Evolutionary conservation across 2,888 invertebrate species (phyloP).

Genomic region (Amphiduros pacificus): DNA sequence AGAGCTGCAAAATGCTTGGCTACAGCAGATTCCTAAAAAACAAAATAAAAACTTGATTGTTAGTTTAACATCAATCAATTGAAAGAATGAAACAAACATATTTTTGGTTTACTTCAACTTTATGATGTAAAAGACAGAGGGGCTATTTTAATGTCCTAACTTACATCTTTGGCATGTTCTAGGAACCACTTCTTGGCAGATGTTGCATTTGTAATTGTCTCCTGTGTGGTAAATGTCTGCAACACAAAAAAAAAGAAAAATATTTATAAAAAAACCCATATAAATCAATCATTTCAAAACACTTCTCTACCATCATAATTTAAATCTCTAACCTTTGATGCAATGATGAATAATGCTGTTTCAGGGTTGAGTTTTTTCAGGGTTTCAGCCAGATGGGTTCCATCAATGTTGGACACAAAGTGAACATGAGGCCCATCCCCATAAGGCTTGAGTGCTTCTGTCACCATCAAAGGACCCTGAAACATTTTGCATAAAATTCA

Average conservation of each 20-base stretch:
- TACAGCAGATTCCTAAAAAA: constrained; percentile 66
- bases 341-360: constrained; percentile 95
- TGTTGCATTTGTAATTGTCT: constrained; percentile 97
- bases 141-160: too few species aligned
- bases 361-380: constrained; percentile 87
- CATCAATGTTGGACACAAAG: constrained; percentile 99
- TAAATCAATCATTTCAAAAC: too few species aligned
- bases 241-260: neutral
- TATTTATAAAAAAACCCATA: too few species aligned
- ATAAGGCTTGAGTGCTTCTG: constrained; percentile 88
- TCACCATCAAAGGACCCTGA: constrained; percentile 96
- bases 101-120: too few species aligned
- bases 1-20: constrained; percentile 98
- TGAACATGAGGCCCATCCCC: constrained; percentile 86
- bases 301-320: too few species aligned
- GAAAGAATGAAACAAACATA: too few species aligned
- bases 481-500: neutral
- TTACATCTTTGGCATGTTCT: constrained; percentile 80
- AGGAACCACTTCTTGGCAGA: constrained; percentile 98
- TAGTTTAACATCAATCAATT: too few species aligned
- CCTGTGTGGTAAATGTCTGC: constrained; percentile 92
- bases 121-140: too few species aligned
- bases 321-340: constrained; percentile 73
- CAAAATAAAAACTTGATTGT: constrained; percentile 11
- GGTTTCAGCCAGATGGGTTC: constrained; percentile 94